Evolutionary conservation across 2,797 vertebrate species (phyloP).

Genomic region (Prunella strophiata): DNA sequence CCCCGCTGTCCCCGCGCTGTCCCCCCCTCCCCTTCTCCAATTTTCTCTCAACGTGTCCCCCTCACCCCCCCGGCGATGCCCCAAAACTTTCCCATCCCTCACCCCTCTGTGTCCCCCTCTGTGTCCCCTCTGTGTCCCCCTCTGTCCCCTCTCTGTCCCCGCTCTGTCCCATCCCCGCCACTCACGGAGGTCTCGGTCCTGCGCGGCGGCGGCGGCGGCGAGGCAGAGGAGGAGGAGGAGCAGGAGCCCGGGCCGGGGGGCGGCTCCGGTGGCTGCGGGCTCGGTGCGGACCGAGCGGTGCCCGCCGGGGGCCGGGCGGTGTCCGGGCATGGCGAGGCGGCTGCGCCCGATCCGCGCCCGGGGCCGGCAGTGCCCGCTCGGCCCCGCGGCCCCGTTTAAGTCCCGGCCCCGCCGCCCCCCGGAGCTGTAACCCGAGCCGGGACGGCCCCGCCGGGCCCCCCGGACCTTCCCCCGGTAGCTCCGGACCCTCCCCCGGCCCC

Average conservation of each 20-base stretch:
- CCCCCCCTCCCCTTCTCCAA: neutral
- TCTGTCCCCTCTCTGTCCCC: neutral
- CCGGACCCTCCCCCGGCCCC: neutral
- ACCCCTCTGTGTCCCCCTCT: neutral
- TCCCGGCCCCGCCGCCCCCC: neutral
- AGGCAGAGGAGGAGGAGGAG: neutral
- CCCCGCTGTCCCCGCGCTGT: neutral
- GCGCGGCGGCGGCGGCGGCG: neutral
- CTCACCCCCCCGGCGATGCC: neutral
- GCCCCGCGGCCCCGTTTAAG: neutral
- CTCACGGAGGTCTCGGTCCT: constrained; percentile 1
- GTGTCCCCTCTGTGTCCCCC: neutral
- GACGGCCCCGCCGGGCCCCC: neutral
- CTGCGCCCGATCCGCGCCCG: neutral
- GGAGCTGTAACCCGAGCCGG: neutral
- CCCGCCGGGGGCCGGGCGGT: neutral
- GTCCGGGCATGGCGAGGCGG: neutral
- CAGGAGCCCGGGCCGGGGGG: neutral
- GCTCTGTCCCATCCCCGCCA: neutral
- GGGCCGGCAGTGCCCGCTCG: neutral
- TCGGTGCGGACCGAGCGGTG: neutral
- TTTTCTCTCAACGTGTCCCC: neutral
- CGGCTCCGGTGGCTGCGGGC: neutral
- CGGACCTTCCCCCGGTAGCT: neutral
- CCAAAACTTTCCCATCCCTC: neutral